Evolutionary conservation across 2,797 vertebrate genomes (phyloP).

Genomic region (Chiloscyllium punctatum): DNA sequence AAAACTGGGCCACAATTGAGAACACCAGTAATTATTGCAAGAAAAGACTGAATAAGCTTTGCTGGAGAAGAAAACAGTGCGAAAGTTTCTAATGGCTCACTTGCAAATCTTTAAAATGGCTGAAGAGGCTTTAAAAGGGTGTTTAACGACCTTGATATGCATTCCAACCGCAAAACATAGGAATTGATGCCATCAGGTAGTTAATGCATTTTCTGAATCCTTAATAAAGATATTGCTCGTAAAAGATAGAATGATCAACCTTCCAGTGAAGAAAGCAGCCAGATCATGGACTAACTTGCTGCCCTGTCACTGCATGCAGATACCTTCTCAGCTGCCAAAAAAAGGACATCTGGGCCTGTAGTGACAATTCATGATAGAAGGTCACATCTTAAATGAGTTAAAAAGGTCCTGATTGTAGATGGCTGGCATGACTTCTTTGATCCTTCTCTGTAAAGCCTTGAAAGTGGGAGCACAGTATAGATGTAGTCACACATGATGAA

Average conservation of each 20-base stretch:
- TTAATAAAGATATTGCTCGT: not conserved
- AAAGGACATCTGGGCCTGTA: not conserved
- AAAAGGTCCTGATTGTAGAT: not conserved
- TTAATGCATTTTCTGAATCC: not conserved
- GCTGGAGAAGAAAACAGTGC: not conserved
- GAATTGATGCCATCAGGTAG: not conserved
- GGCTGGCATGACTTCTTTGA: not conserved
- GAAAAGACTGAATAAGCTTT: not conserved
- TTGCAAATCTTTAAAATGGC: not conserved
- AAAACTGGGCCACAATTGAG: not conserved
- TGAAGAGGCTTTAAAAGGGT: not conserved
- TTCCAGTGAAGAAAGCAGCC: not conserved
- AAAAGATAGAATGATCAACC: not conserved
- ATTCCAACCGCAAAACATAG: not conserved
- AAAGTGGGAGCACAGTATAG: not conserved
- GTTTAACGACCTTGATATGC: not conserved
- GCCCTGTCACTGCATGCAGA: not conserved
- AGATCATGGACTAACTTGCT: not conserved
- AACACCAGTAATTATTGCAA: not conserved
- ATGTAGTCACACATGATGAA: not conserved
- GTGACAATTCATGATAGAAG: not conserved
- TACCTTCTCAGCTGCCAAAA: not conserved
- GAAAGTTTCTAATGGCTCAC: not conserved
- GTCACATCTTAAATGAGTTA: not conserved
- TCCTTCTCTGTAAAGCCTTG: not conserved